Percentiles rank a stretch among this genome's conserved stretches.
Conservation (phyloP, 2,797 vertebrate genomes). For the Pseudomugil tenellus region DNA sequence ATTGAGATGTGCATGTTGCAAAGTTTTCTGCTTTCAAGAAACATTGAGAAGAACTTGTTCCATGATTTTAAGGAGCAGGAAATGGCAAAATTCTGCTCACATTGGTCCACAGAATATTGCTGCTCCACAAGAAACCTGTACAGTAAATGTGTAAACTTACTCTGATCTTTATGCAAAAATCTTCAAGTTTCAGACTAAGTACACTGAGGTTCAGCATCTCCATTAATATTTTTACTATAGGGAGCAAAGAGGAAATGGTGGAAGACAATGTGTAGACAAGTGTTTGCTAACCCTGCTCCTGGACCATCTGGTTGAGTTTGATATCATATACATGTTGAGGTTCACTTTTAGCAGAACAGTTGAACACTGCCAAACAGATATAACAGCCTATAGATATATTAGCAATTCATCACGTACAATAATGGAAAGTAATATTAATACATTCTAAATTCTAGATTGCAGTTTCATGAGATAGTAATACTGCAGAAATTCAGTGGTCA, state of each 20-base stretch:
- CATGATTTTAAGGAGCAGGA: background rate
- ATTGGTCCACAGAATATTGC: background rate
- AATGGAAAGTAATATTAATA: background rate
- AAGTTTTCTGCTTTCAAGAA: background rate
- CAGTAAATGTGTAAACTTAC: background rate
- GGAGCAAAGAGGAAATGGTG: background rate
- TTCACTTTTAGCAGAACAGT: background rate
- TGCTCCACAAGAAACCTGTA: background rate
- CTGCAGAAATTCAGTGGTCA: background rate
- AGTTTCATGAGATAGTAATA: background rate
- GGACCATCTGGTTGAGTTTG: background rate
- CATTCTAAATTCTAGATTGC: background rate
- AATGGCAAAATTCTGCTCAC: background rate
- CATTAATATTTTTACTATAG: background rate
- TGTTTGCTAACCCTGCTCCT: background rate
- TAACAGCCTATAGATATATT: background rate
- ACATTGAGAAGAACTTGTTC: background rate
- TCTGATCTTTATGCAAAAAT: background rate
- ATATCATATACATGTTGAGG: background rate
- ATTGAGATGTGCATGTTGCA: background rate
- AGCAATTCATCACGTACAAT: background rate
- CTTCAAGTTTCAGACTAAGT: background rate
- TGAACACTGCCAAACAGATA: background rate
- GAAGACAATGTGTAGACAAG: background rate
- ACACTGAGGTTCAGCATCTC: too few relatives aligned